Evolutionary conservation across 2,113 vertebrate genomes (phyloP), one percentile per base, ranked within the genome.

Genomic region (Cottus gobio): DNA sequence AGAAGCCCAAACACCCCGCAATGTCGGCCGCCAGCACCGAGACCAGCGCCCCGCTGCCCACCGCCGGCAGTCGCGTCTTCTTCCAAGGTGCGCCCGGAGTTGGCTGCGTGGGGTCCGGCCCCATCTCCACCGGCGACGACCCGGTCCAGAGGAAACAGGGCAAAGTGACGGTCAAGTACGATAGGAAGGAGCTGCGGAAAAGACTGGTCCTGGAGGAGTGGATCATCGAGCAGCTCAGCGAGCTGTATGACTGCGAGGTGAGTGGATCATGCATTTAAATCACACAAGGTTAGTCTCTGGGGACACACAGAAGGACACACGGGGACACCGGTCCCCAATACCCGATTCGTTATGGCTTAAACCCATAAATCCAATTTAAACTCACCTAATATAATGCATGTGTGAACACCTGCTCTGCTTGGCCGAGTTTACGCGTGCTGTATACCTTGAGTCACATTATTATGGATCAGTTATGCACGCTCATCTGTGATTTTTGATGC

Each of bases 101-200:
- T 52, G 95, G 95, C 37, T 94, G 95, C 90, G 90, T 93, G 46
- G 93, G 93, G 3, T 87, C 90, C 80, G 91, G 86, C 26, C 92
- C 93, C 77, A 89, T 94, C 90, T 89, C 91, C 64, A 89, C 92
- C 64, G 90, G 94, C 42, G 96, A 96, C 62, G 96, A 96, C 75
- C 90, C 96, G 71, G 95, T 94, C 76, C 96, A 96, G 78, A 97
- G 95, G 90, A 97, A 94, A 90, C 97, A 98, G 85, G 97, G 97
- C 39, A 98, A 98, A 95, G 97, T 99, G 93, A 99, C 97, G 22
- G 97, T 99, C 87, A 98, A 98, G 94, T 99, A 99, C 90, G 97
- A 98, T 87, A 95, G 97, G 67, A 98, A 98, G 80, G 97, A 99
- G 95, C 97, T 99, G 93, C 94, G 97, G 71, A 98, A 97, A 85